A percentile compares a stretch with the other conserved stretches of the same genome.
Conservation (phyloP, 2,113 vertebrate genomes). For the Anser brachyrhynchus region DNA sequence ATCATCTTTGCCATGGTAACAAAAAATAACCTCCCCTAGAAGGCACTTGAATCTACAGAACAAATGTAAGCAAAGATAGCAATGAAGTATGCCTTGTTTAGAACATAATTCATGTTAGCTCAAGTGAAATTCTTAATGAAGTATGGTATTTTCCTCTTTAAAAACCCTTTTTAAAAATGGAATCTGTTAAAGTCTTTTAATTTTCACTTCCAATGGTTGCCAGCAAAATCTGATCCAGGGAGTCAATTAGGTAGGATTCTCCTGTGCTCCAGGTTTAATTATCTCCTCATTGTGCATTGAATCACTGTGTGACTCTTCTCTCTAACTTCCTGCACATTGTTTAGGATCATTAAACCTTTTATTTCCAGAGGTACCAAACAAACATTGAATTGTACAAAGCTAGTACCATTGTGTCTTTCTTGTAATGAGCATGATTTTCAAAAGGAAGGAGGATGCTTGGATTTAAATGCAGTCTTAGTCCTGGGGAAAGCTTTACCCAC, state of each 20-base stretch:
- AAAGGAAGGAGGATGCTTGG: not conserved
- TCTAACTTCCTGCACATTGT: not conserved
- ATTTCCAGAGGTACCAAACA: not conserved
- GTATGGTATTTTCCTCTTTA: not conserved
- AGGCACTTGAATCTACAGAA: slow-evolving; percentile 16
- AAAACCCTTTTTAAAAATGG: slow-evolving; percentile 24
- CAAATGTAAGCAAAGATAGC: not conserved
- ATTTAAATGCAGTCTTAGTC: not conserved
- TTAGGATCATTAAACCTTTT: not conserved
- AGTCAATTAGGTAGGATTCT: slow-evolving; percentile 10
- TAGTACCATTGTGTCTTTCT: not conserved
- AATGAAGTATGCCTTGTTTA: not conserved
- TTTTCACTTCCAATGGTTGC: not conserved
- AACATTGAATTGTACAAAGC: not conserved
- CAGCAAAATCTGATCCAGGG: slow-evolving; percentile 3
- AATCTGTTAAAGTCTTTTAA: slow-evolving; percentile 28
- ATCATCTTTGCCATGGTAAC: slow-evolving; percentile 58
- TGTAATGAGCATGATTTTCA: not conserved
- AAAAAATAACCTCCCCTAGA: slow-evolving; percentile 29
- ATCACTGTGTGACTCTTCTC: not conserved
- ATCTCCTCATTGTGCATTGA: not conserved
- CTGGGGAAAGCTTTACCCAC: not conserved
- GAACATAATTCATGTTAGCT: not conserved
- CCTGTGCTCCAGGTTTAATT: not conserved
- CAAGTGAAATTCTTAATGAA: slow-evolving; percentile 2